Evolutionary conservation across 2,113 vertebrate species (phyloP), one percentile per base, ranked within the genome.

Genomic region (Cephalopholis sonnerati): DNA sequence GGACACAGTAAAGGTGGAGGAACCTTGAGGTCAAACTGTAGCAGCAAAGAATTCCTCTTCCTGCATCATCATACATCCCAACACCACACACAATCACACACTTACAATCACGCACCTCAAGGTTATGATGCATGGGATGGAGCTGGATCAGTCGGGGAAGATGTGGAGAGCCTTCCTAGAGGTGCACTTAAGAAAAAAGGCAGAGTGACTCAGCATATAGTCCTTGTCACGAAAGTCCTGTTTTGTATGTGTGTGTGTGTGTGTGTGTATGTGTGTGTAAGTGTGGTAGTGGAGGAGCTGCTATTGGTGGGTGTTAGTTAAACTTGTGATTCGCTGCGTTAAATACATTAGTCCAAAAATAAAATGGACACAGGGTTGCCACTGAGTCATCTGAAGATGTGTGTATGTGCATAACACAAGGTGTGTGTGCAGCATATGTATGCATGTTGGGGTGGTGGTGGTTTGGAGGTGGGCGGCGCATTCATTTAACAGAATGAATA

Each of bases 401-500:
- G 67, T 69, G 63, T 41, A 25, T 39, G 74, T 64, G 48, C 36
- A 2, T 51, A 69, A 51, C 44, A 57, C 20, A 75, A 29, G 32
- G 48, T 81, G 81, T 87, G 75, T 58, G 74, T 63, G 75, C 17
- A 53, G 55, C 41, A 66, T 79, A 87, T 68, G 70, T 82, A 80
- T 89, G 83, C 61, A 82, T 78, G 76, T 85, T 68, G 44, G 54
- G 74, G 74, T 44, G 51, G 78, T 69, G 61, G 83, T 27, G 53
- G 80, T 84, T 73, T 72, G 84, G 66, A 86, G 85, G 89, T 82
- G 87, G 85, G 81, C 59, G 16, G 77, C 25, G 39, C 86, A 92
- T 92, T 95, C 94, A 93, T 95, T 95, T 93, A 90, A 91, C 90
- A 93, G 92, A 96, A 96, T 96, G 92, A 95, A 96, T 95, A 91